phyloP scores from a whole-genome alignment of 2,888 invertebrate species.

The Rhamphomyia laevipes region DNA sequence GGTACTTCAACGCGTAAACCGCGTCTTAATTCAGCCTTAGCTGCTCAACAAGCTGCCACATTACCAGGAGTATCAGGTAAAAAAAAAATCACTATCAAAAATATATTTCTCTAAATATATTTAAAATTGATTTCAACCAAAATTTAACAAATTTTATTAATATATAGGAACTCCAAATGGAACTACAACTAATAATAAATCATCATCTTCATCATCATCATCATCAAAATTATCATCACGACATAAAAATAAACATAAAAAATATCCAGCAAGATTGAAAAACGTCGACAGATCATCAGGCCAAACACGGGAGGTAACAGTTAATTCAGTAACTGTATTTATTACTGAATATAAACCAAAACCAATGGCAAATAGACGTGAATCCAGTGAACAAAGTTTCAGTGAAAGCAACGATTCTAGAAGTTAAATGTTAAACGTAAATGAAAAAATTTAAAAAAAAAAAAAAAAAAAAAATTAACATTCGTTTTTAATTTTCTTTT shows the following conservation, averaged over 20 bases:
- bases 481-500: too few species aligned
- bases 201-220: conserved; percentile 35
- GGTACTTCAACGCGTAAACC: conserved; percentile 87
- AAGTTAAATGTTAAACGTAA: conserved; percentile 28
- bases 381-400: conserved; percentile 38
- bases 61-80: conserved; percentile 47
- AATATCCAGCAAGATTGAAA: conserved; percentile 71
- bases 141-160: too few species aligned
- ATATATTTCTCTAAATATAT: too few species aligned
- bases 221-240: conserved; percentile 36
- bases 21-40: conserved; percentile 90
- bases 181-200: conserved; percentile 24
- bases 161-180: conserved; percentile 33
- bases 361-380: conserved; percentile 32
- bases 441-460: too few species aligned
- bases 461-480: too few species aligned
- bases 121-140: too few species aligned
- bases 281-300: conserved; percentile 89
- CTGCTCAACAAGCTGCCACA: conserved; percentile 85
- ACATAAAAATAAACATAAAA: conserved; percentile 46
- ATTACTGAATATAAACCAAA: conserved; percentile 94
- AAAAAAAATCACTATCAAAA: too few species aligned
- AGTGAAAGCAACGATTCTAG: conserved; percentile 39
- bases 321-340: conserved; percentile 92
- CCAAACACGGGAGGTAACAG: conserved; percentile 89